Base-by-base conservation (phyloP, 2,113 vertebrate species). In the Embiotoca jacksoni region DNA sequence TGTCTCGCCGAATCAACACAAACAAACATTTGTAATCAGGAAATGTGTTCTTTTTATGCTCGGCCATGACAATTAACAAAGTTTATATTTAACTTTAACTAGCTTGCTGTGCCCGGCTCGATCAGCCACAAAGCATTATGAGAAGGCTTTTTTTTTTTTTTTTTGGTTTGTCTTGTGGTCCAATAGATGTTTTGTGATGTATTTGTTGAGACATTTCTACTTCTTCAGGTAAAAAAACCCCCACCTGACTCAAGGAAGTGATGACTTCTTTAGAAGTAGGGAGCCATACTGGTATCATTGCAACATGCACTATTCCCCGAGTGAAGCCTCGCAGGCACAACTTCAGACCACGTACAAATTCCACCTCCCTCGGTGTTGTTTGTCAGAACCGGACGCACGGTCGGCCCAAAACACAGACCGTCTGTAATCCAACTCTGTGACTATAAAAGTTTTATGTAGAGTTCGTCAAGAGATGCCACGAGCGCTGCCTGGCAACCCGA, bases 61-160 rank as follows among this genome's bases (percentile, higher is more conserved):
- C 31, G 66, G 4, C 74, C 53, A 2, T 37, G 33, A 46, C 14
- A 16, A 83, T 65, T 62, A 72, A 64, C 3, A 0, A 31, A 37
- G 41, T 75, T 71, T 23, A 74, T 75, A 54, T 74, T 73, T 79
- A 83, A 80, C 67, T 82, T 74, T 69, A 52, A 78, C 0, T 30
- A 33, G 61, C 67, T 37, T 49, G 39, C 64, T 81, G 36, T 33
- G 9, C 37, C 55, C 2, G 9, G 0, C 10, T 23, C 15, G 9
- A 33, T 46, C 56, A 35, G 50, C 13, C 7, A 23, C 0, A 35
- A 15, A 3, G 1, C 49, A 31, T 68, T 33, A 57, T 32, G 23
- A 61, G 44, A 33, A 16, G 3, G 10, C 31, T 44, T 49, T 75
- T 55, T 32, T n/a, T 49, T 0, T 53, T 0, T 16, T 31, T 47